Percentiles rank a stretch among this genome's conserved stretches.
phyloP scores from a whole-genome alignment of 2,113 vertebrate species.

The Malurus alboscapulatus region DNA sequence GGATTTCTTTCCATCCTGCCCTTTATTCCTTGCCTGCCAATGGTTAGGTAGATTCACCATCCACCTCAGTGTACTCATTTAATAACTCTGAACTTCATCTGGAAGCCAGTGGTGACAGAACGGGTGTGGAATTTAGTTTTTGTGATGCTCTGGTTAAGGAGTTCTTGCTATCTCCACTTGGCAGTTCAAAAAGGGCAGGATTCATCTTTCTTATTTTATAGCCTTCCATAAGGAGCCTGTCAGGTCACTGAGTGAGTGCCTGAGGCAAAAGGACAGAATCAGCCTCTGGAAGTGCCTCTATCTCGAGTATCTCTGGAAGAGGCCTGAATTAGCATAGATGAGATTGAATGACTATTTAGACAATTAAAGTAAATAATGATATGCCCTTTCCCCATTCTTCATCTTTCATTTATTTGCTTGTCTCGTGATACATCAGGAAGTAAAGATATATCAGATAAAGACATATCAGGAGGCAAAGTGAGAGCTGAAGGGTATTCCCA shows the following conservation, averaged over 20 bases:
- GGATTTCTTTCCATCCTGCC: background rate
- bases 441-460: background rate
- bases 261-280: background rate
- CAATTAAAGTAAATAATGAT: background rate
- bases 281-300: background rate
- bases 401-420: background rate
- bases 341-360: background rate
- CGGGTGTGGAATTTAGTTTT: background rate
- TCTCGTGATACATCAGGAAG: background rate
- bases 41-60: rapidly evolving
- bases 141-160: background rate
- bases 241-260: background rate
- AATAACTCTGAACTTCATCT: background rate
- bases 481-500: background rate
- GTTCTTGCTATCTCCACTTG: background rate
- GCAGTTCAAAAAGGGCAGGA: background rate
- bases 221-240: background rate
- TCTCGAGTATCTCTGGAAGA: background rate
- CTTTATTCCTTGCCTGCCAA: background rate
- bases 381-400: background rate
- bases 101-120: background rate
- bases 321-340: background rate
- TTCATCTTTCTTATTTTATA: background rate
- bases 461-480: background rate
- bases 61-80: background rate